A percentile compares a stretch with the other conserved stretches of the same genome.
Evolutionary conservation across 2,888 invertebrate species (phyloP).

Genomic region (Palloptera scutellata): DNA sequence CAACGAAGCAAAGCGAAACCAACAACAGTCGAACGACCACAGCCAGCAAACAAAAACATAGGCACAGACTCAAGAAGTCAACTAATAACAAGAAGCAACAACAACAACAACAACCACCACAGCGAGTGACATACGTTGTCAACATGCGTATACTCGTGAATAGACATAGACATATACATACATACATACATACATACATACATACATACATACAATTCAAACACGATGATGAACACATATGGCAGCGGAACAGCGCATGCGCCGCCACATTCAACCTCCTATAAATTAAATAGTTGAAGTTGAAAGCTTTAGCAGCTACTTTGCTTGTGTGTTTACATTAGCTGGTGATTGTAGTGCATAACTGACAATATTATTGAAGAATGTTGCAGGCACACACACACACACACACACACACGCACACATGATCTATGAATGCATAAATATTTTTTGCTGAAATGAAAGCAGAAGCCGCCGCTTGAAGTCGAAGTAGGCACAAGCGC

Average conservation of each 20-base stretch:
- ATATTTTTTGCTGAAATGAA: slow-evolving; percentile 20
- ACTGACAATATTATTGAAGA: slow-evolving; percentile 32
- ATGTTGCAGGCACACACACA: slow-evolving; percentile 11
- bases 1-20: slow-evolving; percentile 15
- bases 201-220: no score
- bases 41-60: not conserved
- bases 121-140: slow-evolving; percentile 13
- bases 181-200: no score
- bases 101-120: slow-evolving; percentile 22
- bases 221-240: slow-evolving; percentile 6
- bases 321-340: no score
- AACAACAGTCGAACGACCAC: slow-evolving; percentile 17
- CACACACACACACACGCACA: no score
- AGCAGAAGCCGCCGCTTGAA: slow-evolving; percentile 36
- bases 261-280: slow-evolving; percentile 15
- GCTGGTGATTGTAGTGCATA: not conserved
- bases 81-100: slow-evolving; percentile 17
- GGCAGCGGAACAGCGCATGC: slow-evolving; percentile 20
- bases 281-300: no score
- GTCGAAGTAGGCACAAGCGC: not conserved
- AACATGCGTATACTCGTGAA: no score
- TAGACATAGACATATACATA: no score
- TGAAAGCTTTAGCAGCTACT: not conserved
- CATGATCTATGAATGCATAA: slow-evolving; percentile 11
- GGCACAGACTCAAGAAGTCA: not conserved